phyloP scores from a whole-genome alignment of 2,888 invertebrate genomes.

The Pyrocoelia pectoralis region DNA sequence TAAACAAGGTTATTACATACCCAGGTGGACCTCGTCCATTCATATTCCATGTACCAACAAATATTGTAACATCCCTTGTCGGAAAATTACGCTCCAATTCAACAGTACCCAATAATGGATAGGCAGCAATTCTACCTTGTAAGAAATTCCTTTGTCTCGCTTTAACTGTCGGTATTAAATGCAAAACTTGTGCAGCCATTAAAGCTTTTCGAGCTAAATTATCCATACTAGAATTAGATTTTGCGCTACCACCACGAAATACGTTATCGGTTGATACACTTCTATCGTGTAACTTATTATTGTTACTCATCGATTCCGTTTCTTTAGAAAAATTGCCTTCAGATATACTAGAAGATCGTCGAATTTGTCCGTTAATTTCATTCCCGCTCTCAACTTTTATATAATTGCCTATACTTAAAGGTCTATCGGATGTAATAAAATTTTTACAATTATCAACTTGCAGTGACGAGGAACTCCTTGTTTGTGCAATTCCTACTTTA shows the following conservation, averaged over 20 bases:
- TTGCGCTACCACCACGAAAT: constrained; percentile 47
- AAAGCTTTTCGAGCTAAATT: constrained; percentile 77
- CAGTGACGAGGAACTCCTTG: constrained; percentile 27
- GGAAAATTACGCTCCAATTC: constrained; percentile 90
- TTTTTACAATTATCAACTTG: constrained; percentile 42
- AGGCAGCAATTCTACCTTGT: constrained; percentile 81
- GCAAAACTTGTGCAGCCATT: constrained; percentile 80
- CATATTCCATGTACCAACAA: constrained; percentile 97
- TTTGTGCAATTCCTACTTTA: constrained; percentile 54
- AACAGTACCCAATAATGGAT: constrained; percentile 81
- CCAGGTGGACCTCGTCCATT: constrained; percentile 87
- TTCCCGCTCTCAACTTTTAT: constrained; percentile 18
- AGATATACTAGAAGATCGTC: constrained; percentile 55
- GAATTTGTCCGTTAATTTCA: constrained; percentile 40
- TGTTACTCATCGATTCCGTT: constrained; percentile 35
- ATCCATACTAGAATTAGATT: constrained; percentile 62
- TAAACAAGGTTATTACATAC: constrained; percentile 60
- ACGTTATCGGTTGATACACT: constrained; percentile 57
- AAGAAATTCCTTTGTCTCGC: constrained; percentile 84
- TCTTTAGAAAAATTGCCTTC: constrained; percentile 48
- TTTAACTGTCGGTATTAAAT: constrained; percentile 83
- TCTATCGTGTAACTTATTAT: constrained; percentile 50
- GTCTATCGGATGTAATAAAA: constrained; percentile 51
- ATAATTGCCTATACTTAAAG: constrained; percentile 53
- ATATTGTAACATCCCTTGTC: constrained; percentile 83